Evolutionary conservation across 2,113 vertebrate species (phyloP), one percentile per base, ranked within the genome.

Genomic region (Gulo gulo): DNA sequence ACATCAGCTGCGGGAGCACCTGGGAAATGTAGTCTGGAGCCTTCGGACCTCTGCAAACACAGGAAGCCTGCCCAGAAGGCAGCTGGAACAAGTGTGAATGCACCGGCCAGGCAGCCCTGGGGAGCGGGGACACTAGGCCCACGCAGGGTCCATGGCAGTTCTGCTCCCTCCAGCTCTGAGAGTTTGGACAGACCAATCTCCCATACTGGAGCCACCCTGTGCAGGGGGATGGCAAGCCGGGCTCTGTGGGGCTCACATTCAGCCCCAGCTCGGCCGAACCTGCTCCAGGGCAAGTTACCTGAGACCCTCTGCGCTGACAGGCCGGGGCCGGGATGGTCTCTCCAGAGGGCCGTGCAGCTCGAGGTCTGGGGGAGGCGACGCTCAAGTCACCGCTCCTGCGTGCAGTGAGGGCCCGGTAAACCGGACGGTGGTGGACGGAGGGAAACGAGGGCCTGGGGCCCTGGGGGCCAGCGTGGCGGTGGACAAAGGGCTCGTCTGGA

Each of bases 391-490:
- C 29, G 14, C 29, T 13, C 50, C 67, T 1, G 31, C 8, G 23
- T 1, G 14, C 45, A 34, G 45, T 0, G 3, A 26, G 71, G 1
- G 6, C 23, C 36, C 42, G 1, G 42, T 47, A 14, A 2, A 20
- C 0, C 0, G 26, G 20, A 34, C 15, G 8, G 2, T 2, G 16
- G 20, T 24, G 61, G 61, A 13, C 0, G 2, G 85, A 69, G 6
- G 39, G 55, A 55, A 5, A 11, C 4, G 7, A 42, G 63, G 34
- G 57, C 36, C 73, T 42, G 42, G 12, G 20, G 26, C 4, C 2
- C 29, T 65, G 63, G 6, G 63, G 36, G 26, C 13, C 34, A 14
- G 23, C 0, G 0, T 18, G 39, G 45, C 36, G 1, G 26, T 23
- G 36, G 52, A 74, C 10, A 1, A 14, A 80, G 8, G 12, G 26